phyloP scores from a whole-genome alignment of 1,140 invertebrate genomes.

The Brachionus manjavacas region DNA sequence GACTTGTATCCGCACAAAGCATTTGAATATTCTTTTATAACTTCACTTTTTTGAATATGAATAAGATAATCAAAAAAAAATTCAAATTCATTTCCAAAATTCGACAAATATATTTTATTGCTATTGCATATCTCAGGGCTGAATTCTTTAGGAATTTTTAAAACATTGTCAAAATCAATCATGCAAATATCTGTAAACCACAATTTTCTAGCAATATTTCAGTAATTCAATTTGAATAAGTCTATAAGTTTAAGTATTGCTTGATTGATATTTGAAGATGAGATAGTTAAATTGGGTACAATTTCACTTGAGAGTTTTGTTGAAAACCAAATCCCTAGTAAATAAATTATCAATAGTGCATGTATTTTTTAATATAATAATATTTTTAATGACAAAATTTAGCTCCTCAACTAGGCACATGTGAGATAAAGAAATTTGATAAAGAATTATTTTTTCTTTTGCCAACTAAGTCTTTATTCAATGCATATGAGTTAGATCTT shows the following conservation, averaged over 20 bases:
- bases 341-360: too few species aligned
- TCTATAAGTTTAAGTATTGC: background rate
- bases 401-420: too few species aligned
- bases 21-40: background rate
- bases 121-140: background rate
- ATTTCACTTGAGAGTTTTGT: background rate
- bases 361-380: too few species aligned
- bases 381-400: too few species aligned
- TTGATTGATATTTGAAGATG: background rate
- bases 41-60: background rate
- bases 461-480: background rate
- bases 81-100: constrained; percentile 8
- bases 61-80: constrained; percentile 1
- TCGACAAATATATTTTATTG: background rate
- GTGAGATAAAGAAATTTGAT: background rate
- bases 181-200: background rate
- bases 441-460: background rate
- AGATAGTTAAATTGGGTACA: background rate
- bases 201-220: background rate
- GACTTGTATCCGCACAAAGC: background rate
- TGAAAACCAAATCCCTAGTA: background rate
- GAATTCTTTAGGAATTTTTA: background rate
- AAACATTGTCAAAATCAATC: background rate
- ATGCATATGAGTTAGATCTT: background rate
- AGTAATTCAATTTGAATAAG: background rate